Evolutionary conservation across 2,113 vertebrate genomes (phyloP).

Genomic region (Pseudopodoces humilis): DNA sequence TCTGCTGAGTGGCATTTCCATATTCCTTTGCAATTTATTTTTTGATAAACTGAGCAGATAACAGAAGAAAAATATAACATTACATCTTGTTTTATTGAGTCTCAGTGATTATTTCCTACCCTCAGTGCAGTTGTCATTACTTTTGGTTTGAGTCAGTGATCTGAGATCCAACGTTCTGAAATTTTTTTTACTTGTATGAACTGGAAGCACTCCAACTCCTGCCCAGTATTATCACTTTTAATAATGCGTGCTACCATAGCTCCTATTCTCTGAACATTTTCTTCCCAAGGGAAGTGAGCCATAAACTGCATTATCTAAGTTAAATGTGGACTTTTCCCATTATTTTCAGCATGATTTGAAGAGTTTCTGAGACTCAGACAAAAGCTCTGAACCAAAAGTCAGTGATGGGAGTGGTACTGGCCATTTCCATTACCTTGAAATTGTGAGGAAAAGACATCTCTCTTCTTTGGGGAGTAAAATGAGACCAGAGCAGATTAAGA

Average conservation of each 20-base stretch:
- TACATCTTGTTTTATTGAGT: conserved; percentile 10
- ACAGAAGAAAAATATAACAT: neutral
- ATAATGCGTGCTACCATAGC: neutral
- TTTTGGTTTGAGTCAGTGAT: neutral
- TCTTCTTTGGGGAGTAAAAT: neutral
- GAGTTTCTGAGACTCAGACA: neutral
- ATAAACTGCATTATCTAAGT: neutral
- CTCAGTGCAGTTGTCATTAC: neutral
- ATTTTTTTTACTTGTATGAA: neutral
- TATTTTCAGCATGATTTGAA: neutral
- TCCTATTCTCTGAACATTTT: neutral
- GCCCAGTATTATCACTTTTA: neutral
- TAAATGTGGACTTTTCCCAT: neutral
- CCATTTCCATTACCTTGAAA: neutral
- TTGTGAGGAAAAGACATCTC: neutral
- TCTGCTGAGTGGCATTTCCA: neutral
- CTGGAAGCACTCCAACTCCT: neutral
- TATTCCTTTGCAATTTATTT: neutral
- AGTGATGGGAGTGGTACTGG: rapidly evolving
- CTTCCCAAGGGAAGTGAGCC: neutral
- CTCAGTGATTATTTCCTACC: neutral
- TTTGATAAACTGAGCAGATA: neutral
- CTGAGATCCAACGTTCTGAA: neutral
- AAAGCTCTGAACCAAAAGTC: neutral
- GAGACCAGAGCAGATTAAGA: neutral